Base-by-base conservation (phyloP, 2,113 vertebrate genomes). In the Silurus glanis region DNA sequence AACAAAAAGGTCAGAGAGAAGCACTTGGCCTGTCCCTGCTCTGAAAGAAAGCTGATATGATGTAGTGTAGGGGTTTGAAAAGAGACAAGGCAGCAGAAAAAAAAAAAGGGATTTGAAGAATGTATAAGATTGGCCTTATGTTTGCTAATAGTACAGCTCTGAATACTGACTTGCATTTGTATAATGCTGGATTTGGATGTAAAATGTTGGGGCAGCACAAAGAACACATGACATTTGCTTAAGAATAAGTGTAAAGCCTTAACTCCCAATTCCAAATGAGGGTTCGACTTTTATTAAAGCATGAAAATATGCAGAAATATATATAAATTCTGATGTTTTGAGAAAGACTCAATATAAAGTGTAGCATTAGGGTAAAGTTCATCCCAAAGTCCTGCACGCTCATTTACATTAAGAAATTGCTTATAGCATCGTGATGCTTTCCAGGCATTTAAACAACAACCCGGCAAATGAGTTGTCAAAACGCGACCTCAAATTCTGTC, bases 81-180 rank as follows among this genome's bases (percentile, higher is more conserved):
- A 89, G 90, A 75, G 51, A 74, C n/a, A 61, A 75, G 91, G 90
- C 92, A 91, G 91, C 93, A 93, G 92, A 91, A 90, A 89, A 37
- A 90, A 89, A 37, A 37, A 91, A 76, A 51, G 78, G 86, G 91
- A 91, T 91, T 93, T 91, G 90, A 88, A 92, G 93, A 94, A 90
- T 91, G 91, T 89, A 90, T 92, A 89, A 93, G 91, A 90, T 86
- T 92, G 89, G 91, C 91, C 86, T 75, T 83, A 89, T 89, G 91
- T 93, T 92, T 90, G 88, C 82, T 93, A 94, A 94, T 93, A 93
- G 92, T 53, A 53, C 71, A 88, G 91, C 91, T 81, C 79, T 56
- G 82, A 84, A 80, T 49, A 66, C 80, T 85, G 72, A 66, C 72
- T 59, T 55, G 56, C 76, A 85, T 80, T 69, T 55, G 61, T 45